Conservation (phyloP, 2,113 vertebrate species). For the Chaetodon auriga region DNA sequence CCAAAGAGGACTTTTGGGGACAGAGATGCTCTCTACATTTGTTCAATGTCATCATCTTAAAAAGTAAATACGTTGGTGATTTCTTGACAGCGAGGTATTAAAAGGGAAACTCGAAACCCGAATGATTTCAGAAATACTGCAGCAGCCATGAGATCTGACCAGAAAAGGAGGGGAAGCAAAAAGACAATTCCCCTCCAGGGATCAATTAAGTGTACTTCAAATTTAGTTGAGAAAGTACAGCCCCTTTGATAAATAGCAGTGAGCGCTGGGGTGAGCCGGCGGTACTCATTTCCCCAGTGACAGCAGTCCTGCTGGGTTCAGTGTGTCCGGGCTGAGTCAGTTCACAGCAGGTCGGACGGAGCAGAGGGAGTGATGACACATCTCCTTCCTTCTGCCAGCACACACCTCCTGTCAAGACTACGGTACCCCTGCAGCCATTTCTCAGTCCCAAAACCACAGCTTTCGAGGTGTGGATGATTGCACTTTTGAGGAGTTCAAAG, state of each 20-base stretch:
- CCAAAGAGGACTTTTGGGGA: background rate
- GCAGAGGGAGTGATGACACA: constrained; percentile 61
- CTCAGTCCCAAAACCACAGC: background rate
- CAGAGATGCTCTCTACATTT: background rate
- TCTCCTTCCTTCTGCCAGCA: constrained; percentile 59
- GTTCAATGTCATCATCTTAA: background rate
- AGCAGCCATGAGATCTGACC: background rate
- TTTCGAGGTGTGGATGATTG: background rate
- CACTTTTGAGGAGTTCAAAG: background rate
- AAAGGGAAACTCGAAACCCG: background rate
- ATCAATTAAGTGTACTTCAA: background rate
- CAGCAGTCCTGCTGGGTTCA: constrained; percentile 61
- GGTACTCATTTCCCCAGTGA: constrained; percentile 53
- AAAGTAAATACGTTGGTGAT: background rate
- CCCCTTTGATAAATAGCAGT: constrained; percentile 8
- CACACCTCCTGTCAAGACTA: constrained; percentile 55
- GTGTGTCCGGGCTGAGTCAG: constrained; percentile 70
- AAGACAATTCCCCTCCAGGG: background rate
- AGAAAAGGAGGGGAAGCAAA: background rate
- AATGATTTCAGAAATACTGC: background rate
- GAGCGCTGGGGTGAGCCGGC: background rate
- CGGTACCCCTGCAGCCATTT: constrained; percentile 25
- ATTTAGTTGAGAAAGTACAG: constrained; percentile 25
- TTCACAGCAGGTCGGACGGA: constrained; percentile 68
- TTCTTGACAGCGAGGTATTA: background rate